Percentiles rank a stretch among this genome's conserved stretches.
phyloP scores from a whole-genome alignment of 2,797 vertebrate genomes.

The Anableps anableps region DNA sequence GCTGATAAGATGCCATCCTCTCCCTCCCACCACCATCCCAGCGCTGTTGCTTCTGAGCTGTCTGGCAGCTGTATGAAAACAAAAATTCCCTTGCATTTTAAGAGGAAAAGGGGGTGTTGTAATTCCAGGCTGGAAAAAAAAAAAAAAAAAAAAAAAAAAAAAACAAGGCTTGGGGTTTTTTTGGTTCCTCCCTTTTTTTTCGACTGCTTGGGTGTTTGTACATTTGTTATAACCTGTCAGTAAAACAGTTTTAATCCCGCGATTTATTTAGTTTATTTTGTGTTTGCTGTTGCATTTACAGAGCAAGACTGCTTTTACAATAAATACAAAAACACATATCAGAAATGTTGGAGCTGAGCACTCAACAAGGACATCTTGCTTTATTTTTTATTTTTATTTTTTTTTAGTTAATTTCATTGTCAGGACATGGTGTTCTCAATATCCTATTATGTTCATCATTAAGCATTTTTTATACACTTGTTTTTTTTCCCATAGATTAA shows the following conservation, averaged over 20 bases:
- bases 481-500: not conserved
- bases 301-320: not conserved
- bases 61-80: constrained; percentile 82
- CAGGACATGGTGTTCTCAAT: not conserved
- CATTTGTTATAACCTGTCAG: constrained; percentile 2
- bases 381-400: not conserved
- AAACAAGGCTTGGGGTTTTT: constrained; percentile 66
- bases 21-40: constrained; percentile 76
- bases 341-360: not conserved
- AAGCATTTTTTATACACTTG: not conserved
- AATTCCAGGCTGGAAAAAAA: constrained; percentile 77
- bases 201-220: constrained; percentile 34
- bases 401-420: not conserved
- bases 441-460: not conserved
- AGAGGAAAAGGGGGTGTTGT: constrained; percentile 73
- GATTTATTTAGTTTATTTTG: not conserved
- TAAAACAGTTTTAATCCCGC: not conserved
- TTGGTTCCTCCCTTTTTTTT: constrained; percentile 57
- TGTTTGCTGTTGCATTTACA: not conserved
- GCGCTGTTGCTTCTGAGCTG: constrained; percentile 78
- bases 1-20: constrained; percentile 94
- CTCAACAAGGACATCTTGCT: not conserved
- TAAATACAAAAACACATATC: not conserved
- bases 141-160: too few species aligned
- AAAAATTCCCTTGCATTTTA: constrained; percentile 77